phyloP scores from a whole-genome alignment of 2,888 invertebrate genomes.

The Acronicta psi region DNA sequence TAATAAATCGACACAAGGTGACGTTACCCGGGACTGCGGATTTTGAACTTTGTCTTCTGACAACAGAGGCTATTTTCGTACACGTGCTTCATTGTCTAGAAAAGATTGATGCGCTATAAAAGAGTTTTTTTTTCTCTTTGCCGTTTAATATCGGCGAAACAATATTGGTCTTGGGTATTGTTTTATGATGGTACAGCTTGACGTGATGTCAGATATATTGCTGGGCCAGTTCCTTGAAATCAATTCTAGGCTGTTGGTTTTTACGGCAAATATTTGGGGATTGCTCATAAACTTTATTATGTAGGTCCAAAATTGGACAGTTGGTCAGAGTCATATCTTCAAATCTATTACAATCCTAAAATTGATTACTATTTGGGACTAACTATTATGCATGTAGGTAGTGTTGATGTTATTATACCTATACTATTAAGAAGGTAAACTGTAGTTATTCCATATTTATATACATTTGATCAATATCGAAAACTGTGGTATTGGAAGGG shows the following conservation, averaged over 20 bases:
- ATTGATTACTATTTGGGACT: not conserved
- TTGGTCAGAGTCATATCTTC: not conserved
- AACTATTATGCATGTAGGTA: too few species aligned
- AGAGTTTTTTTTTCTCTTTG: constrained; percentile 26
- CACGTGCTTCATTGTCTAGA: not conserved
- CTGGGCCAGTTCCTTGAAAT: constrained; percentile 25
- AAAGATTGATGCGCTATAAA: constrained; percentile 53
- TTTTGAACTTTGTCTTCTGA: constrained; percentile 7
- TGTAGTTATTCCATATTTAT: too few species aligned
- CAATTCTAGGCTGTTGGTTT: constrained; percentile 20
- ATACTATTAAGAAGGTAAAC: too few species aligned
- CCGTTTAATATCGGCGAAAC: constrained; percentile 44
- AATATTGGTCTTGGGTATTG: constrained; percentile 54
- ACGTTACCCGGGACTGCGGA: constrained; percentile 3
- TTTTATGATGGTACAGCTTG: constrained; percentile 49
- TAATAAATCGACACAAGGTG: constrained; percentile 41
- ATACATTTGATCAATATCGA: too few species aligned
- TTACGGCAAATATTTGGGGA: constrained; percentile 35
- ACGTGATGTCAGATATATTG: constrained; percentile 38
- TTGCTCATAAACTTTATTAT: constrained; percentile 15
- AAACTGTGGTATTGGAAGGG: too few species aligned
- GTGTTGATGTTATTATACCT: too few species aligned
- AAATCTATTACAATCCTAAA: not conserved
- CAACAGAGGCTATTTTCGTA: constrained; percentile 18
- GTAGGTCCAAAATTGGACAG: constrained; percentile 18